Conservation (phyloP, 37 sponge, comb jelly and placozoan species). For the Chondrosia reniformis region DNA sequence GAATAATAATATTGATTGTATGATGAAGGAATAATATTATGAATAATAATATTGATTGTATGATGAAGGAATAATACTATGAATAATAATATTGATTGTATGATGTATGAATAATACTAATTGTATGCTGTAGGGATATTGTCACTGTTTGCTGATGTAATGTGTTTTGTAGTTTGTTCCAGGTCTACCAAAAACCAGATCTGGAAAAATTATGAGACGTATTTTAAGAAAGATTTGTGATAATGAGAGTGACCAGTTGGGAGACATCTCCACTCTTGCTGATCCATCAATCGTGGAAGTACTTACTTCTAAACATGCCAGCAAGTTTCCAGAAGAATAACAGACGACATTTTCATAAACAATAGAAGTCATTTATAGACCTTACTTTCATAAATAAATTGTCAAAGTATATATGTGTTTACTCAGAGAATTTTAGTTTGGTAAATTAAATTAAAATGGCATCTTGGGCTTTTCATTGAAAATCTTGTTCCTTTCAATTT, state of each 20-base stretch:
- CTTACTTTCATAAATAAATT: too few species aligned
- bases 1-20: too few species aligned
- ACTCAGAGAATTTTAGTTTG: too few species aligned
- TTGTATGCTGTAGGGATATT: not conserved
- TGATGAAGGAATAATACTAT: not conserved
- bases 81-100: not conserved
- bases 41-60: not conserved
- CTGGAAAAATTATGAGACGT: slow-evolving; percentile 97
- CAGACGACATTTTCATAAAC: too few species aligned
- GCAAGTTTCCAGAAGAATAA: not conserved
- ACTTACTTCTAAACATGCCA: slow-evolving; percentile 24
- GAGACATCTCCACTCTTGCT: slow-evolving; percentile 89
- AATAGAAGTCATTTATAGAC: too few species aligned
- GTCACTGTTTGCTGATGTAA: too few species aligned
- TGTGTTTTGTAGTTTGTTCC: slow-evolving; percentile 79
- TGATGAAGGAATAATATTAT: not conserved
- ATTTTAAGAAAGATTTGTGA: slow-evolving; percentile 86
- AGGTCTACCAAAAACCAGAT: slow-evolving; percentile 94
- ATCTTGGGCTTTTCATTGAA: too few species aligned
- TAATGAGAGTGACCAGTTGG: slow-evolving; percentile 63
- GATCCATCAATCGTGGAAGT: slow-evolving; percentile 75
- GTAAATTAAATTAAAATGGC: too few species aligned
- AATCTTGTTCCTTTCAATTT: too few species aligned
- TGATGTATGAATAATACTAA: not conserved
- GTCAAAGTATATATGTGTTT: too few species aligned